Percentiles rank a stretch among this genome's conserved stretches.
Conservation (phyloP, 2,888 invertebrate species). For the Zonitis immaculata region DNA sequence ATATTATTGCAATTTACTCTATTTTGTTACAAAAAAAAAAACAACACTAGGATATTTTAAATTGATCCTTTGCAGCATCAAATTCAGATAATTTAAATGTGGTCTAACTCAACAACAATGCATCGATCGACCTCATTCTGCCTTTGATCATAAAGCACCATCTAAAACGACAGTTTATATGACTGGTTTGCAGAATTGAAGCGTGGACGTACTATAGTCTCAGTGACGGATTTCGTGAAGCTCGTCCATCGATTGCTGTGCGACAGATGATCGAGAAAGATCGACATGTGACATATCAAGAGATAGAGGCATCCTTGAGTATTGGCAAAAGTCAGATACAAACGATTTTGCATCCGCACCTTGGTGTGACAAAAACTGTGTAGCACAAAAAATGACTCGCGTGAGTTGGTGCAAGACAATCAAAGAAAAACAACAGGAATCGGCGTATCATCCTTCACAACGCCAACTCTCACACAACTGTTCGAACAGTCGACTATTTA, state of each 20-base stretch:
- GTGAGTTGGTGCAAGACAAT: too few species aligned
- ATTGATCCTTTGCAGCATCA: too few species aligned
- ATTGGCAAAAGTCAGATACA: slow-evolving; percentile 22
- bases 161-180: slow-evolving; percentile 17
- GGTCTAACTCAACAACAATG: slow-evolving; percentile 18
- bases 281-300: slow-evolving; percentile 27
- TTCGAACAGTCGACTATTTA: too few species aligned
- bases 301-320: slow-evolving; percentile 25
- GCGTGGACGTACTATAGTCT: not conserved
- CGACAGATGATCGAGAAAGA: slow-evolving; percentile 30
- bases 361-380: slow-evolving; percentile 14
- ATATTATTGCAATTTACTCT: too few species aligned
- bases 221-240: not conserved
- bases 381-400: not conserved
- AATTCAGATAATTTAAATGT: too few species aligned
- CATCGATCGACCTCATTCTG: slow-evolving; percentile 25
- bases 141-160: slow-evolving; percentile 26
- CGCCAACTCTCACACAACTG: too few species aligned
- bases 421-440: too few species aligned
- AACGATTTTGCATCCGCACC: slow-evolving; percentile 22
- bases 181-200: slow-evolving; percentile 25
- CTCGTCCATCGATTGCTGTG: slow-evolving; percentile 23
- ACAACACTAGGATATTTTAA: too few species aligned
- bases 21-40: too few species aligned
- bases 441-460: too few species aligned